These are phyloP conservation scores for Protosalanx chinensis DNA, from an alignment of 2,797 vertebrate species.

Conservation along the genomic window DNA sequence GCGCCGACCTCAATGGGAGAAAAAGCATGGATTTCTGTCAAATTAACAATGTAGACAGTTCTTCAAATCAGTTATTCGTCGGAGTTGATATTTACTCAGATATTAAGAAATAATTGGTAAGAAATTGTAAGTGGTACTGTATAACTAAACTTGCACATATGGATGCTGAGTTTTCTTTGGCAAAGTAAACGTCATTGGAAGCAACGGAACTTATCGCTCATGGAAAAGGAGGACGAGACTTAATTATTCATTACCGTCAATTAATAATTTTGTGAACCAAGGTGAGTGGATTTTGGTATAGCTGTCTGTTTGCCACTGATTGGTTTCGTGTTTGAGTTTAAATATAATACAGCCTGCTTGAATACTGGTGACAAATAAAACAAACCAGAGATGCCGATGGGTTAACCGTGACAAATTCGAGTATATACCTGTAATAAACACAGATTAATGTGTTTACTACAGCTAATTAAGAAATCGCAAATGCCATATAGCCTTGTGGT, in stretches of 20 bases:
- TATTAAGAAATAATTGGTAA: background rate
- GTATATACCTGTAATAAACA: too few species aligned
- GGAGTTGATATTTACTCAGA: background rate
- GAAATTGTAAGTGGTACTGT: background rate
- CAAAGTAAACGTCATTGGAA: background rate
- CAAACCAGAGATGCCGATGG: background rate
- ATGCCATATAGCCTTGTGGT: background rate
- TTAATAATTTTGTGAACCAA: slow-evolving; percentile 17
- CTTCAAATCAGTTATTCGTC: background rate
- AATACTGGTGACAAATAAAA: background rate
- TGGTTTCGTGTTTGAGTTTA: background rate
- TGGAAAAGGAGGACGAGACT: slow-evolving; percentile 11
- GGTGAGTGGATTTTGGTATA: slow-evolving; percentile 44
- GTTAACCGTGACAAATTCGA: background rate
- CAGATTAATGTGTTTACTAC: too few species aligned
- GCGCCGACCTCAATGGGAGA: background rate
- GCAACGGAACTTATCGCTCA: background rate
- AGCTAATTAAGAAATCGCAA: background rate
- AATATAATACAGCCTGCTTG: background rate
- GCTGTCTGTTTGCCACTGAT: background rate
- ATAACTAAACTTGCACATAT: background rate
- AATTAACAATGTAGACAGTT: background rate
- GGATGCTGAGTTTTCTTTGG: too few species aligned
- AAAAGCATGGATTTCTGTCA: background rate
- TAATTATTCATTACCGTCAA: background rate